Evolutionary conservation across 2,113 vertebrate species (phyloP).

Genomic region (Larimichthys polyactis): DNA sequence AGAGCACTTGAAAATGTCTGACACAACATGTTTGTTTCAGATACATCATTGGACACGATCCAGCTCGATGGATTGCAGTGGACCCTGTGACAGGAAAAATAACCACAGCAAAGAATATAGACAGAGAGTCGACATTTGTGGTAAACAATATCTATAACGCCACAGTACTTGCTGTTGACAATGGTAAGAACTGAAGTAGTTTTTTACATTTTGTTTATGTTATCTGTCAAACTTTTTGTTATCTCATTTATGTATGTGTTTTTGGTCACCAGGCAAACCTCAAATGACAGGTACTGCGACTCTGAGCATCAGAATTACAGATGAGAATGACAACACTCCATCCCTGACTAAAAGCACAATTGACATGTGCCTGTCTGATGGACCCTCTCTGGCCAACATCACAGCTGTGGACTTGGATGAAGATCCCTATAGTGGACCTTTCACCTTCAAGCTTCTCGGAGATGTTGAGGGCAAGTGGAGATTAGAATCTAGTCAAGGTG

Average conservation of each 20-base stretch:
- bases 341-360: not conserved
- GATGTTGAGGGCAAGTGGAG: slow-evolving; percentile 62
- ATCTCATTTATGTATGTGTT: not conserved
- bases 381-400: slow-evolving; percentile 43
- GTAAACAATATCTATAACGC: slow-evolving; percentile 64
- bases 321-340: slow-evolving; percentile 72
- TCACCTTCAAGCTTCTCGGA: slow-evolving; percentile 57
- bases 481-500: slow-evolving; percentile 45
- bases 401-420: slow-evolving; percentile 59
- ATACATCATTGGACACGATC: slow-evolving; percentile 67
- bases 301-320: slow-evolving; percentile 37
- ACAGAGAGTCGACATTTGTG: slow-evolving; percentile 77
- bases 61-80: slow-evolving; percentile 74
- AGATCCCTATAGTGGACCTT: slow-evolving; percentile 62
- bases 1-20: not conserved
- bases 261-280: slow-evolving; percentile 69
- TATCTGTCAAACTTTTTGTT: not conserved
- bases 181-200: slow-evolving; percentile 63
- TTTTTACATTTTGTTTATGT: not conserved
- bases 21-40: slow-evolving; percentile 48
- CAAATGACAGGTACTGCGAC: slow-evolving; percentile 71
- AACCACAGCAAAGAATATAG: slow-evolving; percentile 62
- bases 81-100: slow-evolving; percentile 72
- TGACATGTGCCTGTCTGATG: slow-evolving; percentile 57
- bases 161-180: slow-evolving; percentile 70